Evolutionary conservation across 2,113 vertebrate species (phyloP).

Genomic region (Cinclus mexicanus): DNA sequence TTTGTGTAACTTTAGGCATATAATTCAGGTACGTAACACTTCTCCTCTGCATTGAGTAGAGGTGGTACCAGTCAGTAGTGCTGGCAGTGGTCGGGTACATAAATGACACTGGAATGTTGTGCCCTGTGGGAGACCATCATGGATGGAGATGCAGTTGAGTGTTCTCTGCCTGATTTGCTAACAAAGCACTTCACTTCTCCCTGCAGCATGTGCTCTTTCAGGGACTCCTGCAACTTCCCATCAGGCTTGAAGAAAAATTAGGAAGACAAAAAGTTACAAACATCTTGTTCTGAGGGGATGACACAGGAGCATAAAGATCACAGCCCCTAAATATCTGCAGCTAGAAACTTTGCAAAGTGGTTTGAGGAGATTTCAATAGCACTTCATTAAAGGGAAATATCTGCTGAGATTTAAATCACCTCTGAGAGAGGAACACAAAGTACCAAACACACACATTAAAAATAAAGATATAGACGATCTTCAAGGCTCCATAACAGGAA

Average conservation of each 20-base stretch:
- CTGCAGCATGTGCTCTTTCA: background rate
- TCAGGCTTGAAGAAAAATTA: background rate
- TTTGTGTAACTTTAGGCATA: background rate
- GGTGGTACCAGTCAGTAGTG: rapidly evolving
- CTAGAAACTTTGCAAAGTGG: background rate
- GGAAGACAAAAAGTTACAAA: background rate
- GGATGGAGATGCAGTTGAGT: background rate
- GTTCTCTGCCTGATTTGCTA: background rate
- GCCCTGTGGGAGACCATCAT: background rate
- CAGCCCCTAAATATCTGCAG: background rate
- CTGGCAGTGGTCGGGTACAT: background rate
- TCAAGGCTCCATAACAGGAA: background rate
- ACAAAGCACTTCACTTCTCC: background rate
- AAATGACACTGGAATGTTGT: background rate
- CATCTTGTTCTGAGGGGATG: background rate
- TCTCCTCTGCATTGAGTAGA: background rate
- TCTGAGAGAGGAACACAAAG: background rate
- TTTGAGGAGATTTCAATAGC: background rate
- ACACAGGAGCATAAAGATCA: background rate
- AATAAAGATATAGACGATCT: background rate
- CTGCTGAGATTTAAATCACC: background rate
- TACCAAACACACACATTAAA: background rate
- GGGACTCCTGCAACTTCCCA: background rate
- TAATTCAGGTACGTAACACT: background rate
- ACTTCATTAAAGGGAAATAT: background rate